phyloP scores from a whole-genome alignment of 1,140 invertebrate species.

The Ceratina calcarata region DNA sequence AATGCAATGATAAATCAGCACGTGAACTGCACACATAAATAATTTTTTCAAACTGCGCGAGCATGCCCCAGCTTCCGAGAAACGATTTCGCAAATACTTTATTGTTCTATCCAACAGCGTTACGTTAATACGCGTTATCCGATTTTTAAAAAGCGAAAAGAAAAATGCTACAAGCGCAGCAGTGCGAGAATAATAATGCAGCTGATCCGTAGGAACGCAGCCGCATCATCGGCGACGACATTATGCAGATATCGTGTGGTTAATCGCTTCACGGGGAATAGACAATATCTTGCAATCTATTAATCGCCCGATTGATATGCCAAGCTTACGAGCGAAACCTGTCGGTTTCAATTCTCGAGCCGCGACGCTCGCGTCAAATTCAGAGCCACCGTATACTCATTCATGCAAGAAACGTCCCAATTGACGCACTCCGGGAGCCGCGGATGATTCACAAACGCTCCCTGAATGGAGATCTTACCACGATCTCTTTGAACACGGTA shows the following conservation, averaged over 20 bases:
- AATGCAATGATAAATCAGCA: too few relatives aligned
- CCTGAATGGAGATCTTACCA: conserved; percentile 37
- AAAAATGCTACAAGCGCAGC: neutral
- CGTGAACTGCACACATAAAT: too few relatives aligned
- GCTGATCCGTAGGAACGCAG: neutral
- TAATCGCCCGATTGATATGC: conserved; percentile 41
- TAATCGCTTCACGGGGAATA: neutral
- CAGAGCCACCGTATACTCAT: conserved; percentile 30
- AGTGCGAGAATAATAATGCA: neutral
- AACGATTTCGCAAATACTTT: neutral
- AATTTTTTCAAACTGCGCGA: neutral
- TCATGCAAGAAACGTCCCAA: conserved; percentile 56
- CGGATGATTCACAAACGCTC: conserved; percentile 46
- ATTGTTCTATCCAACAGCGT: neutral
- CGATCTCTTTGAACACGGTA: conserved; percentile 13
- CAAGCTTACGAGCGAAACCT: conserved; percentile 9
- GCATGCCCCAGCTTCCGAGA: neutral
- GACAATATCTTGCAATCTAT: conserved; percentile 4
- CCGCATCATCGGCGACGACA: neutral
- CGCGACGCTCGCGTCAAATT: conserved; percentile 2
- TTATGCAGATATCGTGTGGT: neutral
- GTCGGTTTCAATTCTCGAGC: neutral
- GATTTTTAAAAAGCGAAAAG: neutral
- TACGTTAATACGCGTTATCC: neutral
- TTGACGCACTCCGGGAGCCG: conserved; percentile 54